These are phyloP conservation scores for Megalops atlanticus DNA, from an alignment of 2,113 vertebrate species.

Conservation along the genomic window DNA sequence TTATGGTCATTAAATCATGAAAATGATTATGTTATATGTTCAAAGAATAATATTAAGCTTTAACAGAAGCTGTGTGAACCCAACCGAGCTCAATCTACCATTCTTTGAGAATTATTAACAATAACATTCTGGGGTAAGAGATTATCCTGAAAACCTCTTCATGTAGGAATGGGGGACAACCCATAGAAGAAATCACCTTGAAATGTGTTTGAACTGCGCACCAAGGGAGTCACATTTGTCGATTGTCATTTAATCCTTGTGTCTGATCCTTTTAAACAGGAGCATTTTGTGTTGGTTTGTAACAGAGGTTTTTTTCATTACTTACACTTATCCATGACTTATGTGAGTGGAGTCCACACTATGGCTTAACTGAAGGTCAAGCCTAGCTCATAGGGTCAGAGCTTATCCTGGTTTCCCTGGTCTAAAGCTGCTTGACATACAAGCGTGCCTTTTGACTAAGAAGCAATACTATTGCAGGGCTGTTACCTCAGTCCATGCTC, in stretches of 20 bases:
- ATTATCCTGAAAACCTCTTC: too few species aligned
- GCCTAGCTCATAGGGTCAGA: slow-evolving; percentile 7
- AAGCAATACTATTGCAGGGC: neutral
- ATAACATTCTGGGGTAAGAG: too few species aligned
- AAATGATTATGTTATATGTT: too few species aligned
- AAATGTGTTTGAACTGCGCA: neutral
- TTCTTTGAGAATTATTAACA: too few species aligned
- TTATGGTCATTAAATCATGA: too few species aligned
- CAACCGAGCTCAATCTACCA: too few species aligned
- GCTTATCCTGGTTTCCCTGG: slow-evolving; percentile 3
- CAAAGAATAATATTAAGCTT: too few species aligned
- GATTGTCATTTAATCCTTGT: neutral
- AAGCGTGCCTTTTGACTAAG: slow-evolving; percentile 17
- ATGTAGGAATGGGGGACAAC: neutral
- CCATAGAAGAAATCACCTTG: neutral
- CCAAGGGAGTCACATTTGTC: neutral
- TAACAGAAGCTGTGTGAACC: too few species aligned
- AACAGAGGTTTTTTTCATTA: neutral
- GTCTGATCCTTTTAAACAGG: neutral
- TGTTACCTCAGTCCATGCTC: neutral
- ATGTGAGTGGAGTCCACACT: neutral
- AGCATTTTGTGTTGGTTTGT: neutral
- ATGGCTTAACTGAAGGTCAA: neutral
- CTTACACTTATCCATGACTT: neutral
- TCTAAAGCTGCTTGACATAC: slow-evolving; percentile 16